Base-by-base conservation (phyloP, 2,113 vertebrate species). In the Cinclus cinclus region DNA sequence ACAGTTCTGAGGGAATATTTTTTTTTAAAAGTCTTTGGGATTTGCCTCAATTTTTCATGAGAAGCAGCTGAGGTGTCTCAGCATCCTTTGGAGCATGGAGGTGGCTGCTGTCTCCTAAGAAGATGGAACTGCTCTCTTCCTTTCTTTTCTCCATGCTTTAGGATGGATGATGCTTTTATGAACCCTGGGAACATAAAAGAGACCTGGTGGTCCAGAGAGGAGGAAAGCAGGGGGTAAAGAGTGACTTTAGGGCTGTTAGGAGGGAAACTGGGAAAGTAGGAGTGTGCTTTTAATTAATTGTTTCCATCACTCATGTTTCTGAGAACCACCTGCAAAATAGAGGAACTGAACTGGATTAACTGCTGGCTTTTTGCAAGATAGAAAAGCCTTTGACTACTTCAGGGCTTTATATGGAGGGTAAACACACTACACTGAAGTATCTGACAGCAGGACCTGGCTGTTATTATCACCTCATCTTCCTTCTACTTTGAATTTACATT, bases 381-480 rank as follows among this genome's bases (percentile, higher is more conserved):
- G 70, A 86, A 82, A 83, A 92, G 50, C 47, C 89, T 46, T 90
- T 91, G 87, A 42, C 11, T 87, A 4, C 49, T 77, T 63, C 19
- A 22, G 62, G 52, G 75, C 18, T 91, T 89, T 83, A 11, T 27
- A 15, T 50, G 80, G 59, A 92, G 70, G 91, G 21, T 64, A 85
- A 90, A 88, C 42, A 88, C 42, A 56, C 71, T 70, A 21, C 35
- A 23, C 39, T 41, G 63, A 89, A 71, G 44, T 94, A 8, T 88
- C 60, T 94, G 79, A 80, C 89, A 87, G 92, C 84, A 62, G 80
- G 82, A 86, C 87, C 85, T 86, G 52, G 39, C 42, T 91, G 46
- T 13, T 83, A 80, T 91, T 87, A 94, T 83, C 75, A 84, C 80
- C 87, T 81, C 80, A 46, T 89, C 52, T 35, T 78, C 50, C 47